Percentiles rank a stretch among this genome's conserved stretches.
phyloP scores from a whole-genome alignment of 2,113 vertebrate genomes.

The Scolopax mira region DNA sequence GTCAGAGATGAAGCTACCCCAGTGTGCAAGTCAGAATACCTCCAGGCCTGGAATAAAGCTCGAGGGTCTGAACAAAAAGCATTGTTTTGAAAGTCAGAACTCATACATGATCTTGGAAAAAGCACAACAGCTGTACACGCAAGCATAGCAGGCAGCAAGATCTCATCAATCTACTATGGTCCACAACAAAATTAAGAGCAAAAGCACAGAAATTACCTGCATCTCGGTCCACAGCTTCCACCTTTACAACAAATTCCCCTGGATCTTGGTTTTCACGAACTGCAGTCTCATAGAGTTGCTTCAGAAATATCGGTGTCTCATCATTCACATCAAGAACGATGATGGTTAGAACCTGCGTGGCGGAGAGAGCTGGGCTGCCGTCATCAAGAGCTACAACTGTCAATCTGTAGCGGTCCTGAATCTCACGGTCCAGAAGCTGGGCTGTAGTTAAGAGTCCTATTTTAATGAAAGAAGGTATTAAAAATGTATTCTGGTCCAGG shows the following conservation, averaged over 20 bases:
- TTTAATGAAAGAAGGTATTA: background rate
- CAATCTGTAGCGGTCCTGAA: constrained; percentile 72
- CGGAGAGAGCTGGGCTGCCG: constrained; percentile 78
- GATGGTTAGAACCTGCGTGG: constrained; percentile 84
- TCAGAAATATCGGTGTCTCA: constrained; percentile 77
- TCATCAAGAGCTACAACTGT: constrained; percentile 79
- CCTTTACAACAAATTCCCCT: constrained; percentile 76
- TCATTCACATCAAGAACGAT: constrained; percentile 88
- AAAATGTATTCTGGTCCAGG: background rate
- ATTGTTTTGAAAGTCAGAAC: background rate
- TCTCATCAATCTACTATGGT: background rate
- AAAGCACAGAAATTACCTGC: constrained; percentile 76
- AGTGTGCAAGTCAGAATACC: background rate
- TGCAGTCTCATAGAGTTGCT: constrained; percentile 73
- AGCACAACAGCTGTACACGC: accelerated
- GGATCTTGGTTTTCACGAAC: constrained; percentile 84
- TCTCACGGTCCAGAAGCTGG: constrained; percentile 81
- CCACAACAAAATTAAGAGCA: background rate
- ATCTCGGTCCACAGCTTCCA: constrained; percentile 84
- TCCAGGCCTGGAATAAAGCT: background rate
- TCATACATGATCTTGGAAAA: background rate
- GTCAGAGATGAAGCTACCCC: background rate
- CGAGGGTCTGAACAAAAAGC: background rate
- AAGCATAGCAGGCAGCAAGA: background rate
- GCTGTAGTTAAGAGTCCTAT: constrained; percentile 82